Percentiles rank a stretch among this genome's conserved stretches.
Conservation (phyloP, 2,797 vertebrate species). For the Coluber constrictor region DNA sequence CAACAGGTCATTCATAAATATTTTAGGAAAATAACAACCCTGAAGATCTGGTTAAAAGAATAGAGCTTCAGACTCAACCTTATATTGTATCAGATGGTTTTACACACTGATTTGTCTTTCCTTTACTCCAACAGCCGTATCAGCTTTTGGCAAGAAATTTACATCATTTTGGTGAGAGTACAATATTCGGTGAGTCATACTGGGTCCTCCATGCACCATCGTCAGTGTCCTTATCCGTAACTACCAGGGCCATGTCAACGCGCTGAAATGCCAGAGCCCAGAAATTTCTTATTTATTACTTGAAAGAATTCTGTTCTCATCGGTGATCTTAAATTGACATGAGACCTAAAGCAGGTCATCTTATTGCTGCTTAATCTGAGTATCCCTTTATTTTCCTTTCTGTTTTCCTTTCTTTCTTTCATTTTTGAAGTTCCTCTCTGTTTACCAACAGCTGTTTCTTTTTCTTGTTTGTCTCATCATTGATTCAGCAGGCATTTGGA, state of each 20-base stretch:
- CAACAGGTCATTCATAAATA: background rate
- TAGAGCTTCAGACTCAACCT: background rate
- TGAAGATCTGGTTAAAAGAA: background rate
- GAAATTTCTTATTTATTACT: background rate
- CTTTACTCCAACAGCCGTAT: slow-evolving; percentile 81
- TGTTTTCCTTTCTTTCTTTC: background rate
- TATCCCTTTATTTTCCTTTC: background rate
- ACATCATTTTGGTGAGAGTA: slow-evolving; percentile 96
- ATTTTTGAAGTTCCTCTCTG: background rate
- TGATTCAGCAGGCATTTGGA: slow-evolving; percentile 61
- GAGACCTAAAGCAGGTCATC: background rate
- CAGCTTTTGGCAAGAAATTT: slow-evolving; percentile 98
- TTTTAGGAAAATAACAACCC: background rate
- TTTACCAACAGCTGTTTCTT: background rate
- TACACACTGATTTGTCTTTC: slow-evolving; percentile 25
- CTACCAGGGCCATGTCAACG: background rate
- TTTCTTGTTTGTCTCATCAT: rapidly evolving
- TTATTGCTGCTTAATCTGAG: background rate
- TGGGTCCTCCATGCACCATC: background rate
- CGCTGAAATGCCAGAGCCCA: background rate
- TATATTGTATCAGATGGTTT: background rate
- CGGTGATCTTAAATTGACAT: background rate
- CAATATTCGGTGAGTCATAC: slow-evolving; percentile 72
- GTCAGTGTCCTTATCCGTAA: background rate
- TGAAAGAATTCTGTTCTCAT: background rate